Conservation (phyloP, 2,888 invertebrate genomes). For the Ormyrus pomaceus region DNA sequence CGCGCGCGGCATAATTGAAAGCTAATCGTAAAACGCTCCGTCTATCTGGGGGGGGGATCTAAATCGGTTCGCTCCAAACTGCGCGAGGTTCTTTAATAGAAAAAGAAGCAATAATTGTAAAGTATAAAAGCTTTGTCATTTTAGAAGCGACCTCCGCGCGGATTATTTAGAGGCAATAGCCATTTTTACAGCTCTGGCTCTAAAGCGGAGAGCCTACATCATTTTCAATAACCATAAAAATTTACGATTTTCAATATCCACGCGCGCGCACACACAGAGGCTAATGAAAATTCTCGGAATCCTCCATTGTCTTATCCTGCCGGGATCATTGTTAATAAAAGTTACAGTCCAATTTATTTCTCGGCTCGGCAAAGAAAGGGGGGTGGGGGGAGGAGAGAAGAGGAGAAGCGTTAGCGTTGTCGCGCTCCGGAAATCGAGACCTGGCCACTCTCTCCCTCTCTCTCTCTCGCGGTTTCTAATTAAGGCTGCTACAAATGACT, state of each 20-base stretch:
- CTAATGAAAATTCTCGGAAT: conserved; percentile 40
- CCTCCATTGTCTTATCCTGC: conserved; percentile 28
- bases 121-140: too few species aligned
- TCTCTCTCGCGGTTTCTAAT: conserved; percentile 46
- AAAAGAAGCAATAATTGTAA: not conserved
- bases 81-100: not conserved
- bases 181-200: too few species aligned
- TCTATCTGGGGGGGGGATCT: too few species aligned
- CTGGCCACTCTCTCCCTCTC: conserved; percentile 15
- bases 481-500: conserved; percentile 51
- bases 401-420: conserved; percentile 10
- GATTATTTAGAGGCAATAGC: too few species aligned
- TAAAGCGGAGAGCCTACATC: not conserved
- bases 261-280: too few species aligned
- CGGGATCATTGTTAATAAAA: conserved; percentile 30
- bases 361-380: not conserved
- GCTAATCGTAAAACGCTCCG: too few species aligned
- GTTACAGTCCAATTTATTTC: conserved; percentile 43
- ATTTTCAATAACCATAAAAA: conserved; percentile 30
- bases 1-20: too few species aligned
- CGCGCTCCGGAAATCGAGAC: conserved; percentile 49
- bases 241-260: not conserved
- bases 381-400: not conserved
- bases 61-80: too few species aligned
- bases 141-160: too few species aligned